These are phyloP conservation scores for Nomia melanderi DNA, from an alignment of 1,140 invertebrate species.

Conservation along the genomic window DNA sequence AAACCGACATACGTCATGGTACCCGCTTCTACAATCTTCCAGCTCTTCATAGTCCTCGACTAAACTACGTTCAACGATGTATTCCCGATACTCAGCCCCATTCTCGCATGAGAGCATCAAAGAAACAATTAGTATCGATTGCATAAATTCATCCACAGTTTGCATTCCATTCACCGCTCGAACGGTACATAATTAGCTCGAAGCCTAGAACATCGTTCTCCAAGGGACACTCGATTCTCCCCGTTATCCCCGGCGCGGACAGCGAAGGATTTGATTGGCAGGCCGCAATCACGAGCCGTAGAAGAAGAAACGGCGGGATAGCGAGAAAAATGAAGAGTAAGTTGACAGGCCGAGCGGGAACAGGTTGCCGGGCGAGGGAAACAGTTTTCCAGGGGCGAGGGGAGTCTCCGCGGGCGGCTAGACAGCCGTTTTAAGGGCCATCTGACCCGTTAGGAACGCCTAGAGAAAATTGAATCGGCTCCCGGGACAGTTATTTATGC, in stretches of 20 bases:
- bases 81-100: too few species aligned
- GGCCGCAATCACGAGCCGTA: background rate
- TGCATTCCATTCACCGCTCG: too few species aligned
- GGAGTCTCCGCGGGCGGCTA: conserved; percentile 23
- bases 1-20: too few species aligned
- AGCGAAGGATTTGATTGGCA: background rate
- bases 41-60: too few species aligned
- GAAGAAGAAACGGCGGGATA: too few species aligned
- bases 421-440: conserved; percentile 48
- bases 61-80: too few species aligned
- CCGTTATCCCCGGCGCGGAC: background rate
- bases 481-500: conserved; percentile 62
- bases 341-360: background rate
- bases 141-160: too few species aligned
- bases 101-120: too few species aligned
- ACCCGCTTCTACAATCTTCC: too few species aligned
- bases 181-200: too few species aligned
- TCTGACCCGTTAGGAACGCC: conserved; percentile 46
- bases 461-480: conserved; percentile 64
- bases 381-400: background rate
- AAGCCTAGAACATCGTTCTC: too few species aligned
- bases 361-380: conserved; percentile 15
- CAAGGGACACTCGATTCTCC: background rate
- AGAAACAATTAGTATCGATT: too few species aligned
- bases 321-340: background rate